phyloP scores from a whole-genome alignment of 2,888 invertebrate genomes.

The Cremastobaeus sp. region DNA sequence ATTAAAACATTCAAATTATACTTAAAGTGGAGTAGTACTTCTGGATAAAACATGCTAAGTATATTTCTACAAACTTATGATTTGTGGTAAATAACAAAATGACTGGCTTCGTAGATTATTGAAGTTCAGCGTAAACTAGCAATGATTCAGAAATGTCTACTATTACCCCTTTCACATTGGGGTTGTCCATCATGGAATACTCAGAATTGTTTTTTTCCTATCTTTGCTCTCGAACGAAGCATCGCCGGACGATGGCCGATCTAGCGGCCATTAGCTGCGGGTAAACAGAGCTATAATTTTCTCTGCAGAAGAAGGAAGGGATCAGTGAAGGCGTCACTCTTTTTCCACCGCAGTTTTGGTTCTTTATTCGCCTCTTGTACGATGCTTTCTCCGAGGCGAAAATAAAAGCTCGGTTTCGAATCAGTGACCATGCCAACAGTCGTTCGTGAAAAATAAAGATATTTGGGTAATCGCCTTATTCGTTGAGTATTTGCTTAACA shows the following conservation, averaged over 20 bases:
- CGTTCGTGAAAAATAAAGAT: slow-evolving; percentile 51
- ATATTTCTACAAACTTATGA: slow-evolving; percentile 5
- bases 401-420: slow-evolving; percentile 59
- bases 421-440: slow-evolving; percentile 56
- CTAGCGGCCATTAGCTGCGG: slow-evolving; percentile 76
- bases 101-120: slow-evolving; percentile 1
- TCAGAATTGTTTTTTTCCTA: slow-evolving; percentile 59
- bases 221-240: slow-evolving; percentile 51
- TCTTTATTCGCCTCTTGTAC: slow-evolving; percentile 67
- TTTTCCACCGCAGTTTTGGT: slow-evolving; percentile 72
- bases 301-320: slow-evolving; percentile 65
- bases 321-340: slow-evolving; percentile 72
- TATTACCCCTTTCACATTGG: slow-evolving; percentile 52
- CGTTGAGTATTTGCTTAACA: no score
- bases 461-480: slow-evolving; percentile 33
- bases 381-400: slow-evolving; percentile 56
- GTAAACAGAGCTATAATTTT: slow-evolving; percentile 78
- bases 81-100: slow-evolving; percentile 10
- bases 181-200: slow-evolving; percentile 59
- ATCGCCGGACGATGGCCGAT: slow-evolving; percentile 72
- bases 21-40: no score
- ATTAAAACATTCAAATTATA: no score
- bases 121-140: slow-evolving; percentile 31
- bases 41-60: no score
- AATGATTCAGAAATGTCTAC: slow-evolving; percentile 46